Percentiles rank a stretch among this genome's conserved stretches.
Evolutionary conservation across 2,888 invertebrate genomes (phyloP).

Genomic region (Aelia acuminata): DNA sequence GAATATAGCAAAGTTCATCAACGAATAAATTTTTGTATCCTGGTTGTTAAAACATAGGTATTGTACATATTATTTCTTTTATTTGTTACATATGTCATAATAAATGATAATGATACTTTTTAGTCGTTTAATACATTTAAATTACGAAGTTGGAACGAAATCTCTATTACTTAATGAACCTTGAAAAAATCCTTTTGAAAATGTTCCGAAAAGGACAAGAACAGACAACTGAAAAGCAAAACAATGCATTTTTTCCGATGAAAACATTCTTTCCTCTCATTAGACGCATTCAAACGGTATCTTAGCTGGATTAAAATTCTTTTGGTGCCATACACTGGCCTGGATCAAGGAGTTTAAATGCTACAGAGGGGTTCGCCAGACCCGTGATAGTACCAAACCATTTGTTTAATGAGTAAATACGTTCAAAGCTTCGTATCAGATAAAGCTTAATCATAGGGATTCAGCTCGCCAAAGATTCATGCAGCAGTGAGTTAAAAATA

Average conservation of each 20-base stretch:
- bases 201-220: neutral
- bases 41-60: too few relatives aligned
- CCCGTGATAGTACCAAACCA: neutral
- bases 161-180: too few relatives aligned
- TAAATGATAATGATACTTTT: too few relatives aligned
- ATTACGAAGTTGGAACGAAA: too few relatives aligned
- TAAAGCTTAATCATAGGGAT: neutral
- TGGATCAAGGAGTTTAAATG: neutral
- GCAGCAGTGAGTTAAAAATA: neutral
- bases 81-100: too few relatives aligned
- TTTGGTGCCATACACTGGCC: neutral
- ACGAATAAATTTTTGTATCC: too few relatives aligned
- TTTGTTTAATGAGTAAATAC: slow-evolving; percentile 24
- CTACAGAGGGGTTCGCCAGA: neutral
- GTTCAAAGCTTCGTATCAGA: neutral
- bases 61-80: too few relatives aligned
- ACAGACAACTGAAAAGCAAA: neutral
- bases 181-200: neutral
- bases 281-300: neutral
- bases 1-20: too few relatives aligned
- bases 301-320: neutral
- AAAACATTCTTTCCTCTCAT: neutral
- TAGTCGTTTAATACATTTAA: too few relatives aligned
- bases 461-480: neutral
- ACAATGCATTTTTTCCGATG: neutral